Evolutionary conservation across 2,113 vertebrate genomes (phyloP), one percentile per base, ranked within the genome.

Genomic region (Upupa epops): DNA sequence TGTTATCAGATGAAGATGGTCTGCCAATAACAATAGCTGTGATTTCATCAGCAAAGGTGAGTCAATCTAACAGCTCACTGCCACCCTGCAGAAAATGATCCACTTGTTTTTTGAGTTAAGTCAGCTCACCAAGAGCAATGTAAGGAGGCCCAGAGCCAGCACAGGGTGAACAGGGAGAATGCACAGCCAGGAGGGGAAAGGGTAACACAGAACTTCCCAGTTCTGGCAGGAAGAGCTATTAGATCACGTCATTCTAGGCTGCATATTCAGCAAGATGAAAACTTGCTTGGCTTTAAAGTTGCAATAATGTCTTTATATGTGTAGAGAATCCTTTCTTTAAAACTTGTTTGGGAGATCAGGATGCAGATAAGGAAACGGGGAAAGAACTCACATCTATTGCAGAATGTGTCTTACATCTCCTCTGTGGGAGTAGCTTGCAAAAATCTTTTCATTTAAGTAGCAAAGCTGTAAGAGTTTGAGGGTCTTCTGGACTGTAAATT

Each of bases 161-260:
- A 0, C 34, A 22, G 48, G 31, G 65, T 12, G n/a, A 83, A 76
- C 60, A 4, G n/a, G 52, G 86, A 45, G 58, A 92, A 96, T 86
- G 61, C 70, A n/a, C 80, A 52, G 86, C 91, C 91, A 84, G 81
- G 63, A 93, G 94, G 68, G 42, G 32, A 88, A 86, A 90, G 79
- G 58, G 18, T 24, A 37, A 78, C 37, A 8, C 5, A 24, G 51
- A 79, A 48, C 81, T 65, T 88, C 26, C 78, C 54, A 2, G 37
- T 64, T 17, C 56, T 60, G 77, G 52, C 89, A 84, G 65, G 48
- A 11, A 65, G 14, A 78, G 42, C 70, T 71, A 45, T 93, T 68
- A 60, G 70, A 78, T 95, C 65, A 88, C 73, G 29, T 71, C 37
- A 4, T 60, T 11, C 61, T 3, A 9, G 34, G 58, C 80, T 94